These are phyloP conservation scores for Accipiter virgatus DNA, from an alignment of 2,113 vertebrate genomes.

Conservation along the genomic window DNA sequence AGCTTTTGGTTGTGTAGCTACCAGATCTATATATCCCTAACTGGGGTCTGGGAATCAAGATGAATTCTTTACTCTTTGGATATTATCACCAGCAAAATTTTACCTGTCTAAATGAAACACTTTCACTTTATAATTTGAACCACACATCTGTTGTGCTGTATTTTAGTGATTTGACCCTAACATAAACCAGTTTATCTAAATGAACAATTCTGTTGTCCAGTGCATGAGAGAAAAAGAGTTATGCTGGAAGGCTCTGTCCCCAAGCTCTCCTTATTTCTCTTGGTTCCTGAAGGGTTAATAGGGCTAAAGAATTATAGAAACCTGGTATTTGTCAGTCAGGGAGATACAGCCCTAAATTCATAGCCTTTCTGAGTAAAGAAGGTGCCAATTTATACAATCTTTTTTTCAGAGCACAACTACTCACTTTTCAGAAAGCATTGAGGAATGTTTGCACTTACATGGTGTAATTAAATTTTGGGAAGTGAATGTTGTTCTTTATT, in stretches of 20 bases:
- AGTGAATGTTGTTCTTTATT: constrained; percentile 84
- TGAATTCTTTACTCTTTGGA: background rate
- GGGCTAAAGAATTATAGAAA: background rate
- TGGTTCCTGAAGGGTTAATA: background rate
- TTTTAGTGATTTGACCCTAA: background rate
- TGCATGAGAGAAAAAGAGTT: background rate
- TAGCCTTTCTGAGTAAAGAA: background rate
- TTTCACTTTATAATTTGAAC: background rate
- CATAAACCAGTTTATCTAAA: background rate
- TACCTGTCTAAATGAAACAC: background rate
- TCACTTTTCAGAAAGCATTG: background rate
- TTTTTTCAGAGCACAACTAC: background rate
- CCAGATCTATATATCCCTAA: background rate
- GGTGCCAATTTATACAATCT: background rate
- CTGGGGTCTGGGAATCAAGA: background rate
- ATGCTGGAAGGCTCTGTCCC: background rate
- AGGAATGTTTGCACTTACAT: constrained; percentile 60
- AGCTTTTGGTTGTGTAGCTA: background rate
- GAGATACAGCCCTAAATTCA: background rate
- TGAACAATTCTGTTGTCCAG: background rate
- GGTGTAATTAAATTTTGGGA: constrained; percentile 81
- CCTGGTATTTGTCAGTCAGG: background rate
- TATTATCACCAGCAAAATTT: background rate
- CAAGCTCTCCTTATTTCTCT: background rate
- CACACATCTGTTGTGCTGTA: background rate